Percentiles rank a stretch among this genome's conserved stretches.
These are phyloP conservation scores for Myripristis jacobus DNA, from an alignment of 2,797 vertebrate genomes.

Conservation along the genomic window DNA sequence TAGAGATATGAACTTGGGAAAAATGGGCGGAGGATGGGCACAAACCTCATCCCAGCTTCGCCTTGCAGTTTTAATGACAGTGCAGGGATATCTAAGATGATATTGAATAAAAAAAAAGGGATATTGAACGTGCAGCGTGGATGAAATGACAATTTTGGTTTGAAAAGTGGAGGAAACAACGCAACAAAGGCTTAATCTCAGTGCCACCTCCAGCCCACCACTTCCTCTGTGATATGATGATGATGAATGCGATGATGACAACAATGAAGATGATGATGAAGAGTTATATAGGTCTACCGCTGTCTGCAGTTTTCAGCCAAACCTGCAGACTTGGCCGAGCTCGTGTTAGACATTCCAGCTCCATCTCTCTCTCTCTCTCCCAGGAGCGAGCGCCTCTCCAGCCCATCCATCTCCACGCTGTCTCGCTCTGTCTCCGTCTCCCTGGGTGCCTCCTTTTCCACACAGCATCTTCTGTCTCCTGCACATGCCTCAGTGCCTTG, in stretches of 20 bases:
- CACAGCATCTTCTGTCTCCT: conserved; percentile 23
- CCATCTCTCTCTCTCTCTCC: conserved; percentile 12
- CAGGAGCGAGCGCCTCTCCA: conserved; percentile 4
- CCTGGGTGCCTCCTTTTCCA: conserved; percentile 38
- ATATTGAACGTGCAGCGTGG: neutral
- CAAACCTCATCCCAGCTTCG: neutral
- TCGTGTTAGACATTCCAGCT: conserved; percentile 8
- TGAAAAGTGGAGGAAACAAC: neutral
- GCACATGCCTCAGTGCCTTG: conserved; percentile 30
- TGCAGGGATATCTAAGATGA: too few relatives aligned
- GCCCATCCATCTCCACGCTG: conserved; percentile 39
- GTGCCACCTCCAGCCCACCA: neutral
- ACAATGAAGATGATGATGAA: neutral
- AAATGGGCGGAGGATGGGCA: neutral
- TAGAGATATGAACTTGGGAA: too few relatives aligned
- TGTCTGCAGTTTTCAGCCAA: conserved; percentile 1
- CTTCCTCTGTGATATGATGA: neutral
- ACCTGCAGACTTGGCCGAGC: conserved; percentile 1
- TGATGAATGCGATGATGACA: neutral
- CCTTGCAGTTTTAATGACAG: neutral
- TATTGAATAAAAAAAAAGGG: too few relatives aligned
- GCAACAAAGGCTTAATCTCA: neutral
- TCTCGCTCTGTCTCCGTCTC: conserved; percentile 26
- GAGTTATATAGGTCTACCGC: neutral
- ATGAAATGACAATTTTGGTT: neutral